Conservation (phyloP, 2,888 invertebrate genomes). For the Hemistola chrysoprasaria region DNA sequence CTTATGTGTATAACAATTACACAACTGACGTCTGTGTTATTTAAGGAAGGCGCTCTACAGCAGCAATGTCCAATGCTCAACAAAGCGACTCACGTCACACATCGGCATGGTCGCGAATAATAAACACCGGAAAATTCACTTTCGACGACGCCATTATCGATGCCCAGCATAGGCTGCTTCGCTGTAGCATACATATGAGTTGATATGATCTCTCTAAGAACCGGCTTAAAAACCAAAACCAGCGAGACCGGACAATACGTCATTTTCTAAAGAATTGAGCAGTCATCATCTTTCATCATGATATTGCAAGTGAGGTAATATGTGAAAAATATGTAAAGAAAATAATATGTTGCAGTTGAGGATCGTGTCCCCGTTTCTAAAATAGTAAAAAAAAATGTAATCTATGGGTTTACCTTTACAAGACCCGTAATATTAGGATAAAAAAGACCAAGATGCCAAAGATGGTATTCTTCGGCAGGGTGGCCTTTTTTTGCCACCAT, state of each 20-base stretch:
- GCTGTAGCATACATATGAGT: slow-evolving; percentile 31
- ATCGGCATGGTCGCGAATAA: slow-evolving; percentile 54
- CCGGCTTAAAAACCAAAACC: slow-evolving; percentile 42
- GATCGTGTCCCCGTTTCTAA: too few species aligned
- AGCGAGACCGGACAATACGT: slow-evolving; percentile 36
- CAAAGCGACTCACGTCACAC: slow-evolving; percentile 59
- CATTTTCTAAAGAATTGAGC: slow-evolving; percentile 24
- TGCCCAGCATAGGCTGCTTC: slow-evolving; percentile 31
- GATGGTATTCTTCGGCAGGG: too few species aligned
- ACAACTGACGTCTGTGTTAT: slow-evolving; percentile 37
- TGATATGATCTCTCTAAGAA: slow-evolving; percentile 32
- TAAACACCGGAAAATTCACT: slow-evolving; percentile 76
- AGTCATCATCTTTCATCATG: slow-evolving; percentile 27
- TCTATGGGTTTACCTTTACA: too few species aligned
- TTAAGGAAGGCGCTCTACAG: slow-evolving; percentile 26
- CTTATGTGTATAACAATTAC: slow-evolving; percentile 34
- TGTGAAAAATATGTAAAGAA: slow-evolving; percentile 34
- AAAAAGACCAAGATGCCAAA: too few species aligned
- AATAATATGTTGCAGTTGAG: too few species aligned
- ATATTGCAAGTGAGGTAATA: slow-evolving; percentile 27
- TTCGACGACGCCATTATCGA: slow-evolving; percentile 63
- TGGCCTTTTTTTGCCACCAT: too few species aligned
- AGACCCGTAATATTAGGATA: too few species aligned
- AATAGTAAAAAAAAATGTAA: too few species aligned
- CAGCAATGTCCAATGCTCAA: slow-evolving; percentile 45